Percentiles rank a stretch among this genome's conserved stretches.
phyloP scores from a whole-genome alignment of 2,888 invertebrate genomes.

The Platerodrilus igneus region DNA sequence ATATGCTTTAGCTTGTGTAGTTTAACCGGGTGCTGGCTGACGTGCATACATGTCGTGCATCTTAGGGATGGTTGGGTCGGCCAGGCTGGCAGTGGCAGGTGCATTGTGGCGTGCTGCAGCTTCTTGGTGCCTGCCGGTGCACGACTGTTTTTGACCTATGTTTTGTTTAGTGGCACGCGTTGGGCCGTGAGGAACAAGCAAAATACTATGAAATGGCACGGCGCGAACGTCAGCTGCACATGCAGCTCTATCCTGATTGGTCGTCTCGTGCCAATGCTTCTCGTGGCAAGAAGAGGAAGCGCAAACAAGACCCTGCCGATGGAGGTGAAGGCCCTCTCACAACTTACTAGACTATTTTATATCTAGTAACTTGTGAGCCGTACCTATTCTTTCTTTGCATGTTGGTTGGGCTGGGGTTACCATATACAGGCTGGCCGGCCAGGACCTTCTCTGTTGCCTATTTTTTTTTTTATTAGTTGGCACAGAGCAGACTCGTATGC shows the following conservation, averaged over 20 bases:
- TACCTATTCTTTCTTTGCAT: slow-evolving; percentile 37
- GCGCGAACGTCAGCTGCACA: slow-evolving; percentile 97
- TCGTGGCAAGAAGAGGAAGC: slow-evolving; percentile 99
- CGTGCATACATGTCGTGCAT: slow-evolving; percentile 33
- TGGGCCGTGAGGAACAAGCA: slow-evolving; percentile 98
- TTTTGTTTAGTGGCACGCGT: slow-evolving; percentile 92
- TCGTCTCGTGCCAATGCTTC: slow-evolving; percentile 96
- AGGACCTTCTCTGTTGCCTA: slow-evolving; percentile 48
- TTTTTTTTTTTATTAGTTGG: slow-evolving; percentile 12
- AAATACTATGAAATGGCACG: slow-evolving; percentile 99
- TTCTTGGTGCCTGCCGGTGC: slow-evolving; percentile 38
- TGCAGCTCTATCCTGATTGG: slow-evolving; percentile 99
- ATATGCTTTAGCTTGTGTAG: slow-evolving; percentile 33
- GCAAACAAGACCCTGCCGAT: slow-evolving; percentile 96
- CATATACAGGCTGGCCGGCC: slow-evolving; percentile 48
- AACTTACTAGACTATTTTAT: slow-evolving; percentile 32
- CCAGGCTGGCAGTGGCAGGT: slow-evolving; percentile 37
- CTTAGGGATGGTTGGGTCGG: slow-evolving; percentile 24
- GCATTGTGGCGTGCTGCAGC: slow-evolving; percentile 29
- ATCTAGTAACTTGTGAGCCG: slow-evolving; percentile 35
- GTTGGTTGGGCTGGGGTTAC: slow-evolving; percentile 31
- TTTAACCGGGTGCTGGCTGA: slow-evolving; percentile 25
- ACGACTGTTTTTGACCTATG: slow-evolving; percentile 38
- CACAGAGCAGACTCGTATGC: slow-evolving; percentile 35
- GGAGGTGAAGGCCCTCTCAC: slow-evolving; percentile 70